Conservation (phyloP, 30 jellyfish, hydroid and myxozoan genomes). For the Haliclystus octoradiatus region DNA sequence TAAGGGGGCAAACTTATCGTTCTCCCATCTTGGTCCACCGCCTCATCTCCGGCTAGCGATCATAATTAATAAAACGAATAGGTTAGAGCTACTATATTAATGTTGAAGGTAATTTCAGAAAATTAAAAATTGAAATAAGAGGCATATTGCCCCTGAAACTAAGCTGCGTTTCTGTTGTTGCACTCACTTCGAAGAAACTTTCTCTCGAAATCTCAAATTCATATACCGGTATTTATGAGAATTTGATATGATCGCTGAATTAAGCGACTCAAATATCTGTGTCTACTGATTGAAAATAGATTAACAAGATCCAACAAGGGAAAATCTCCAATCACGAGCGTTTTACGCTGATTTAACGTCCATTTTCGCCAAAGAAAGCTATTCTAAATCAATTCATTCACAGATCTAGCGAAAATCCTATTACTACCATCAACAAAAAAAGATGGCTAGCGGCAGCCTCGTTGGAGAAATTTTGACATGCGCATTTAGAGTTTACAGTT, state of each 20-base stretch:
- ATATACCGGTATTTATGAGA: not conserved
- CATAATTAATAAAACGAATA: no score
- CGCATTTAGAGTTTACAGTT: no score
- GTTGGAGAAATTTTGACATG: not conserved
- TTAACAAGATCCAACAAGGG: not conserved
- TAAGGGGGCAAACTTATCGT: not conserved
- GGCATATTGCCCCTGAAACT: not conserved
- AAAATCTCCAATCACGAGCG: not conserved
- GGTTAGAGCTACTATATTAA: no score
- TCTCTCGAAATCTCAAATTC: not conserved
- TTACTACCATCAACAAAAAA: no score
- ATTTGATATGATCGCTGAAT: not conserved
- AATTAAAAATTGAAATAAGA: not conserved
- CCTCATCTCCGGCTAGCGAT: not conserved
- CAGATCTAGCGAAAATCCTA: no score
- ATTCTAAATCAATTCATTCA: no score
- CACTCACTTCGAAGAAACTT: not conserved
- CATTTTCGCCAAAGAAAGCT: no score
- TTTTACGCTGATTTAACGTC: not conserved
- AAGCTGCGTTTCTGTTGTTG: not conserved
- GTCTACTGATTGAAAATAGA: no score
- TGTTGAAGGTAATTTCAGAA: not conserved
- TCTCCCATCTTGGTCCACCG: not conserved
- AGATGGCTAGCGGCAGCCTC: no score
- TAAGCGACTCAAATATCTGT: no score